These are phyloP conservation scores for Brachionus koreanus DNA, from an alignment of 1,140 invertebrate genomes.

Conservation along the genomic window DNA sequence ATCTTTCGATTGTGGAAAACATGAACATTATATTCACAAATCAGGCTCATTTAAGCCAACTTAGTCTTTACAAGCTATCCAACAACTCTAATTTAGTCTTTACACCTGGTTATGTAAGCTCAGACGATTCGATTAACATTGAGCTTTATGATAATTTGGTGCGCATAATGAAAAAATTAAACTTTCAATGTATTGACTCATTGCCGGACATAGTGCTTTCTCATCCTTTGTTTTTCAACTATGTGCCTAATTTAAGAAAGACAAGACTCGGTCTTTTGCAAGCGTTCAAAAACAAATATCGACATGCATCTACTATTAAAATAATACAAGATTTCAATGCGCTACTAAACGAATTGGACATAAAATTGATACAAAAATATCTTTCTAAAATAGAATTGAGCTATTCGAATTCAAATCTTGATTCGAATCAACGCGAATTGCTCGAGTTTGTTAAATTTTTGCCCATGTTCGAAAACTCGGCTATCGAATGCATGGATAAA, in stretches of 20 bases:
- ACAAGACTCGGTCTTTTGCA: neutral
- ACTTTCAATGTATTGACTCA: neutral
- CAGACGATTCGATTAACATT: neutral
- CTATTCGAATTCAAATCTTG: neutral
- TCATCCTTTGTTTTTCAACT: neutral
- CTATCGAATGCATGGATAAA: constrained; percentile 5
- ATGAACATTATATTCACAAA: neutral
- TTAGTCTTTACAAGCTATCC: constrained; percentile 30
- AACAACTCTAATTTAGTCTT: constrained; percentile 22
- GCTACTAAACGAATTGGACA: constrained; percentile 1
- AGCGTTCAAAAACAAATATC: neutral
- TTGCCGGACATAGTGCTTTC: neutral
- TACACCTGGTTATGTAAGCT: neutral
- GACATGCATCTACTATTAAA: neutral
- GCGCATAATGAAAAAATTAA: constrained; percentile 17
- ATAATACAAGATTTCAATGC: constrained; percentile 37
- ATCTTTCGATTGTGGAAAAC: constrained; percentile 21
- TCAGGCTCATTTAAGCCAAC: neutral
- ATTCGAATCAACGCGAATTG: neutral
- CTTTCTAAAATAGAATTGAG: constrained; percentile 1
- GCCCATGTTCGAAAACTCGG: constrained; percentile 41
- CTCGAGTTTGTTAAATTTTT: constrained; percentile 35
- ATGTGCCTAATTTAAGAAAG: neutral
- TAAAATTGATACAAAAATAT: constrained; percentile 13
- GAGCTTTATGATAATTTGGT: constrained; percentile 1